Percentiles rank a stretch among this genome's conserved stretches.
Evolutionary conservation across 2,888 invertebrate genomes (phyloP).

Genomic region (Drosophila robusta): DNA sequence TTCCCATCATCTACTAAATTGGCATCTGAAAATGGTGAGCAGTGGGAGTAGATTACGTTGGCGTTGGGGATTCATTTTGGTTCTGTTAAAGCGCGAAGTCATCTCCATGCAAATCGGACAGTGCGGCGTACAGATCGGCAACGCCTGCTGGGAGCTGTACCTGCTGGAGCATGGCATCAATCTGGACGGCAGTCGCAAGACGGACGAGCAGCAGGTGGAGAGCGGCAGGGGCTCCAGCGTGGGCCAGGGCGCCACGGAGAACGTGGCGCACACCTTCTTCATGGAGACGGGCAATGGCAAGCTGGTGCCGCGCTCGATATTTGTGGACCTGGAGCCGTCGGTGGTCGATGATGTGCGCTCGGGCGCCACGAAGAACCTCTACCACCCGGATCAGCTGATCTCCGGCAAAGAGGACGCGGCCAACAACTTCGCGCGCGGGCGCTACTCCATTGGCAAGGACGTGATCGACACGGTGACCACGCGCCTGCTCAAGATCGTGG

Average conservation of each 20-base stretch:
- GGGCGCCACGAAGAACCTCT: slow-evolving; percentile 72
- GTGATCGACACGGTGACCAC: slow-evolving; percentile 91
- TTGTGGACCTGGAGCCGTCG: slow-evolving; percentile 83
- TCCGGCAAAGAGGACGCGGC: slow-evolving; percentile 95
- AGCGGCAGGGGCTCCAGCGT: slow-evolving; percentile 61
- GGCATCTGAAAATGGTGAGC: slow-evolving; percentile 58
- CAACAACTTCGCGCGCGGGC: slow-evolving; percentile 95
- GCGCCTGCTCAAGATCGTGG: slow-evolving; percentile 92
- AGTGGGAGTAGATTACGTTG: neutral
- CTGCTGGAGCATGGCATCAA: slow-evolving; percentile 93
- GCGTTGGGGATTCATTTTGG: slow-evolving; percentile 2
- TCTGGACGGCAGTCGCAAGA: slow-evolving; percentile 89
- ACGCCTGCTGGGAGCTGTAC: slow-evolving; percentile 93
- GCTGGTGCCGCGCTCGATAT: slow-evolving; percentile 92
- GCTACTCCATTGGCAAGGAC: slow-evolving; percentile 94
- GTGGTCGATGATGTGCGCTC: slow-evolving; percentile 83
- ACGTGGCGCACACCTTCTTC: slow-evolving; percentile 89
- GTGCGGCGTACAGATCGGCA: slow-evolving; percentile 94
- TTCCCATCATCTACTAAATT: neutral
- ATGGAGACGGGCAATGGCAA: slow-evolving; percentile 94
- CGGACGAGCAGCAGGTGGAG: slow-evolving; percentile 69
- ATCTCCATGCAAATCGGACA: slow-evolving; percentile 95
- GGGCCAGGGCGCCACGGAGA: slow-evolving; percentile 67
- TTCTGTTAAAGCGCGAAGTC: slow-evolving; percentile 90
- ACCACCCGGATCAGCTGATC: slow-evolving; percentile 92